These are phyloP conservation scores for Phocoena sinus DNA, from an alignment of 2,113 vertebrate species.

Conservation along the genomic window DNA sequence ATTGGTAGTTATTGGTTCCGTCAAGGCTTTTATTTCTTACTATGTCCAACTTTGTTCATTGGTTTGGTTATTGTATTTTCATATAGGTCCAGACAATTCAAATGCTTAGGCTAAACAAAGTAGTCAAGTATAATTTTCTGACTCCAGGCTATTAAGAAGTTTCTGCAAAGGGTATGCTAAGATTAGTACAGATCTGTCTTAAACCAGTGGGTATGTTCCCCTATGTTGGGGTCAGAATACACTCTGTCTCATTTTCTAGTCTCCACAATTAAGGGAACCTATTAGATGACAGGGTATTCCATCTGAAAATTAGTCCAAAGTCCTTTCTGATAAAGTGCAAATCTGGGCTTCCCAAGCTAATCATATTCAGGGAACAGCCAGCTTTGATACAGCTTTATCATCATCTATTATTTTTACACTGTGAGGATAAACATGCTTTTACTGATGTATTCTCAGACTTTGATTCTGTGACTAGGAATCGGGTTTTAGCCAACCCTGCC, in stretches of 20 bases:
- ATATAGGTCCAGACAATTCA: neutral
- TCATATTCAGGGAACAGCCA: neutral
- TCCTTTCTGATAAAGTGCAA: neutral
- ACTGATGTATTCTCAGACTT: neutral
- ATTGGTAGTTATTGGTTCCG: neutral
- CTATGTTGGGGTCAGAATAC: neutral
- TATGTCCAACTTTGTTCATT: neutral
- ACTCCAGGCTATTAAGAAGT: neutral
- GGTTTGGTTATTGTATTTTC: neutral
- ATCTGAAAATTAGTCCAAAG: neutral
- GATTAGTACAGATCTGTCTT: neutral
- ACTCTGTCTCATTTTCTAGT: neutral
- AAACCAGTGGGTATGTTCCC: neutral
- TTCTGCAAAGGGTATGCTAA: neutral
- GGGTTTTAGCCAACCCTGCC: neutral
- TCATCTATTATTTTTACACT: neutral
- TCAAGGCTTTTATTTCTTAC: neutral
- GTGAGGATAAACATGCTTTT: neutral
- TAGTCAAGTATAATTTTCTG: neutral
- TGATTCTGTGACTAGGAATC: neutral
- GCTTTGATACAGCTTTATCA: accelerated
- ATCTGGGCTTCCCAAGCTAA: neutral
- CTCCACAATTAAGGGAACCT: neutral
- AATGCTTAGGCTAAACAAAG: neutral
- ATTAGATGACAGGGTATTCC: neutral